Conservation (phyloP, 2,888 invertebrate species). For the Rhabditophanes sp. region DNA sequence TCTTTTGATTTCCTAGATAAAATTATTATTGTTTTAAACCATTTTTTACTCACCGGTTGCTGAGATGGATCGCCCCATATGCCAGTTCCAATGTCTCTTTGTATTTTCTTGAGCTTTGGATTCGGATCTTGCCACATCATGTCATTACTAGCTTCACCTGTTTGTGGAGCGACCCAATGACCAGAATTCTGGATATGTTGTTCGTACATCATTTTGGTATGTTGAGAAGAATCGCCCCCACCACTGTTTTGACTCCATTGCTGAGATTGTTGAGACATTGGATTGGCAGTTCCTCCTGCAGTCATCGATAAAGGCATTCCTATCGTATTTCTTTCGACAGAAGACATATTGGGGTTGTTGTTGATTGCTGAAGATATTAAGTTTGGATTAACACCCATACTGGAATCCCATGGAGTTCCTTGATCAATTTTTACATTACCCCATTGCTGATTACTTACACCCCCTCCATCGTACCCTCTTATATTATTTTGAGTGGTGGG, state of each 20-base stretch:
- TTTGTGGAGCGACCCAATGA: constrained; percentile 14
- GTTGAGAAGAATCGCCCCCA: no score
- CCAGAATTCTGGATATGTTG: constrained; percentile 12
- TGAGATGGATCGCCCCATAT: constrained; percentile 27
- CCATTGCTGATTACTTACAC: constrained; percentile 3
- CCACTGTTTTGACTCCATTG: constrained; percentile 2
- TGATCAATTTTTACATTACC: constrained; percentile 12
- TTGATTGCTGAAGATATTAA: constrained; percentile 5
- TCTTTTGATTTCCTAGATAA: constrained; percentile 11
- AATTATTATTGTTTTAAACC: neutral
- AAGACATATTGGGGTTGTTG: neutral
- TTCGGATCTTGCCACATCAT: constrained; percentile 30
- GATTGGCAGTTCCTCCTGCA: neutral
- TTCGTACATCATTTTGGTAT: constrained; percentile 3
- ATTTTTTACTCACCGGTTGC: constrained; percentile 5
- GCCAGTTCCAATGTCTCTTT: constrained; percentile 22
- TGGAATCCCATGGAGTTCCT: constrained; percentile 13
- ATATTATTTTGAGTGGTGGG: no score
- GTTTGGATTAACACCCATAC: constrained; percentile 3
- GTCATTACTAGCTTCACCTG: constrained; percentile 12
- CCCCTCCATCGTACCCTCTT: neutral
- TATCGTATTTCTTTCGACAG: constrained; percentile 6
- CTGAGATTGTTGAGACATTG: no score
- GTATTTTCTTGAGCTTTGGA: constrained; percentile 18
- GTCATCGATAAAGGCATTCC: no score